phyloP scores from a whole-genome alignment of 2,113 vertebrate species.

The Junco hyemalis region DNA sequence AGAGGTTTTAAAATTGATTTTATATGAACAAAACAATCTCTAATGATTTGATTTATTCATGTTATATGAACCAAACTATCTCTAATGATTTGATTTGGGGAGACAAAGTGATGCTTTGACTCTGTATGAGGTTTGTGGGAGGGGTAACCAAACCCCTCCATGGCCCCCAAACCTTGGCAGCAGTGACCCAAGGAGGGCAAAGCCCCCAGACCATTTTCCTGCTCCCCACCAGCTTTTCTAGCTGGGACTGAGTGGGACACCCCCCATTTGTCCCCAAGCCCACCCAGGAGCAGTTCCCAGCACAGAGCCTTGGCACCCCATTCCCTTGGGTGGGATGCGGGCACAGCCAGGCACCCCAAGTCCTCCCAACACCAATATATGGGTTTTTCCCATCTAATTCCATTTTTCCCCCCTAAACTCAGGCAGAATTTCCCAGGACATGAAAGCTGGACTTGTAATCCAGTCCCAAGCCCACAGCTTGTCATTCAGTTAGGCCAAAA shows the following conservation, averaged over 20 bases:
- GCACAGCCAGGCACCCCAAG: neutral
- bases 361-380: neutral
- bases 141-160: fast-evolving
- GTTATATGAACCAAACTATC: neutral
- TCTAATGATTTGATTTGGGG: neutral
- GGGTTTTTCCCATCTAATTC: neutral
- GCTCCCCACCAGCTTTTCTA: neutral
- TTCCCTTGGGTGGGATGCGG: neutral
- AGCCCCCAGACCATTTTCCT: neutral
- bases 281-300: neutral
- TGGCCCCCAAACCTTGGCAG: fast-evolving
- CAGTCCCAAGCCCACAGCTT: neutral
- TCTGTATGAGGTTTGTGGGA: neutral
- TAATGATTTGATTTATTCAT: neutral
- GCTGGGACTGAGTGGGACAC: neutral
- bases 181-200: neutral
- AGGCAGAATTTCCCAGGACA: neutral
- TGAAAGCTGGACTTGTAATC: neutral
- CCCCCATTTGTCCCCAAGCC: fast-evolving
- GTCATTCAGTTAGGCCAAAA: neutral
- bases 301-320: neutral
- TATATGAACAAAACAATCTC: neutral
- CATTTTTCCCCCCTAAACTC: neutral
- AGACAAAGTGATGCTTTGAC: neutral
- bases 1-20: neutral